Base-by-base conservation (phyloP, 2,888 invertebrate species). In the Carterocephalus palaemon region DNA sequence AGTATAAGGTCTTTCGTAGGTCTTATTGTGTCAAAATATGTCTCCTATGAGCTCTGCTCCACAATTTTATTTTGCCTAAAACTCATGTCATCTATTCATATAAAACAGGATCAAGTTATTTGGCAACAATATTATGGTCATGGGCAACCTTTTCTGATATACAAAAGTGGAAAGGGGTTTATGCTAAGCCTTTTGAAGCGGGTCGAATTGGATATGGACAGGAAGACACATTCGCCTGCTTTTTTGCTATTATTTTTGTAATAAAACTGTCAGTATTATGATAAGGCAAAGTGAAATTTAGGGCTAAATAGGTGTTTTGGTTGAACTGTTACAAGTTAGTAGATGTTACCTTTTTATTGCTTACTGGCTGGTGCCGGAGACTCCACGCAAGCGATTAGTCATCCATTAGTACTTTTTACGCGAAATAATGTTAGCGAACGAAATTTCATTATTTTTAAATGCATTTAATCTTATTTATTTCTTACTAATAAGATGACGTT, bases 181-280 rank as follows among this genome's bases (percentile, higher is more conserved):
- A 80, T 54, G 51, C 52, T 82, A 84, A 85, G 81, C 86, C 77
- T 52, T 75, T 84, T 86, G 86, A 86, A 70, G 75, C 78, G 85
- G 86, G 86, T 85, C 77, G 67, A 84, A 83, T 86, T 78, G 77
- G 70, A 68, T 77, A 72, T 74, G 73, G 83, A 85, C 84, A 80
- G 71, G 64, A 72, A 69, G 72, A 76, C 70, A 65, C 72, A 74
- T 81, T 83, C 72, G 75, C 77, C 63, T 60, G 63, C 64, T 79
- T 62, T 77, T 82, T 81, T 72, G 78, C 78, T 76, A 71, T 78
- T 83, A 79, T 76, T 77, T 71, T 69, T 67, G 73, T 77, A 79
- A 77, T 84, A 82, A 83, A 81, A 83, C 73, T 83, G 85, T 83
- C 85, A 79, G 48, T 64, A 64, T n/a, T 63, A 73, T 70, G 70